These are phyloP conservation scores for Plumapathes pennacea DNA, from an alignment of 92 coral and sea anemone species.

Conservation along the genomic window DNA sequence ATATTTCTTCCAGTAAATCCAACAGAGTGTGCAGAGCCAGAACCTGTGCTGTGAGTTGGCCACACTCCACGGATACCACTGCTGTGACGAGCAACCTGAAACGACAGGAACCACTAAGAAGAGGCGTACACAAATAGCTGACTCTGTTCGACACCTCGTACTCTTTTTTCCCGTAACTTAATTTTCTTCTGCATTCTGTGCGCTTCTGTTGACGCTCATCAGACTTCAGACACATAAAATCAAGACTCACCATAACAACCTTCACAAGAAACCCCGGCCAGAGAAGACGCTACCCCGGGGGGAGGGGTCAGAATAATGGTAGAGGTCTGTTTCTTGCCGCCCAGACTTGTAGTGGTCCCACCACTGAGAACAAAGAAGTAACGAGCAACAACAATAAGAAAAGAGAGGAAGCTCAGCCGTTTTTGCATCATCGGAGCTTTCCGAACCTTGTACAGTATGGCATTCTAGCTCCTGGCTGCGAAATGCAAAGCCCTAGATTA, in stretches of 20 bases:
- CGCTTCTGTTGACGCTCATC: no score
- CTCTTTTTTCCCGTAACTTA: neutral
- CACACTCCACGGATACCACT: conserved; percentile 99
- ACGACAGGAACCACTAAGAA: no score
- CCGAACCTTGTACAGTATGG: no score
- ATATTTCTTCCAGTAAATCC: conserved; percentile 99
- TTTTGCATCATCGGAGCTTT: no score
- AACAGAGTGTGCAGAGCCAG: conserved; percentile 94
- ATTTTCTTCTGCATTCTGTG: neutral
- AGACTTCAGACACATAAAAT: no score
- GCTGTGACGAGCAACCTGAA: conserved; percentile 82
- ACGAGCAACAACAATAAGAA: neutral
- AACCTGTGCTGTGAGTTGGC: conserved; percentile 84
- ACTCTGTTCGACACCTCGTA: no score
- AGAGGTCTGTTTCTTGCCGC: conserved; percentile 92
- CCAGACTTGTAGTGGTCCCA: conserved; percentile 46
- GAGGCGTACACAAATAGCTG: no score
- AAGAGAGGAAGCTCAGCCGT: neutral
- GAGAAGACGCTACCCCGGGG: conserved; percentile 91
- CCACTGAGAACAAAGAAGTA: no score
- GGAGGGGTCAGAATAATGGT: conserved; percentile 94
- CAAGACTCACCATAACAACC: conserved; percentile 96
- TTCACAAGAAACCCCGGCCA: conserved; percentile 92
- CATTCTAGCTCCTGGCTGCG: no score
- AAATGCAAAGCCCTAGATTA: no score